These are phyloP conservation scores for Catocala fraxini DNA, from an alignment of 2,888 invertebrate genomes.

Conservation along the genomic window DNA sequence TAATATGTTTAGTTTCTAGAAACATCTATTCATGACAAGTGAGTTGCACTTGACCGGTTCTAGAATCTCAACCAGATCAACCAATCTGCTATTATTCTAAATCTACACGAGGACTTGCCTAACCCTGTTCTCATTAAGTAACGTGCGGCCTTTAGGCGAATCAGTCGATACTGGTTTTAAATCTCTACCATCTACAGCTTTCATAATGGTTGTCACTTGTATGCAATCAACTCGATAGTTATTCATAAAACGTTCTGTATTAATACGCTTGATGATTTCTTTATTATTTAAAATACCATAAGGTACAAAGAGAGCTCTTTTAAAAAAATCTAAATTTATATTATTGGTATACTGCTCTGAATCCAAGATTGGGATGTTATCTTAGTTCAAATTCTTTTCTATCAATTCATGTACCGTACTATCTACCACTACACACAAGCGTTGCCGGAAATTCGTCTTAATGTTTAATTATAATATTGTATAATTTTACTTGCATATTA, in stretches of 20 bases:
- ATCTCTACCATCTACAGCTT: slow-evolving; percentile 42
- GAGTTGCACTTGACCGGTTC: slow-evolving; percentile 24
- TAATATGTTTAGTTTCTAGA: background rate
- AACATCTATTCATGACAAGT: background rate
- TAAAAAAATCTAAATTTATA: too few species aligned
- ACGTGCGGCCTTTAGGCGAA: slow-evolving; percentile 40
- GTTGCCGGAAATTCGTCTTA: too few species aligned
- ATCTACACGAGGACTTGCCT: slow-evolving; percentile 31
- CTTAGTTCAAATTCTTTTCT: too few species aligned
- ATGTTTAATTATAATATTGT: too few species aligned
- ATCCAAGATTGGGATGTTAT: too few species aligned
- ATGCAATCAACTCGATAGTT: slow-evolving; percentile 37
- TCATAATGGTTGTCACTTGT: slow-evolving; percentile 47
- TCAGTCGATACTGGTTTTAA: slow-evolving; percentile 50
- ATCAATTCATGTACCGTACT: too few species aligned
- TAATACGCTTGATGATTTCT: slow-evolving; percentile 34
- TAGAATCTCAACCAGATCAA: slow-evolving; percentile 18
- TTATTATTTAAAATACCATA: background rate
- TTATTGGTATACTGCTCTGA: too few species aligned
- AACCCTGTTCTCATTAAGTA: slow-evolving; percentile 45
- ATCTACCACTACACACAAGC: too few species aligned
- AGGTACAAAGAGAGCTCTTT: too few species aligned
- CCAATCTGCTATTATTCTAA: slow-evolving; percentile 29
- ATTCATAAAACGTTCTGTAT: slow-evolving; percentile 34
- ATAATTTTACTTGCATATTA: too few species aligned